Conservation (phyloP, 1,140 invertebrate genomes). For the Diachasmimorpha longicaudata region DNA sequence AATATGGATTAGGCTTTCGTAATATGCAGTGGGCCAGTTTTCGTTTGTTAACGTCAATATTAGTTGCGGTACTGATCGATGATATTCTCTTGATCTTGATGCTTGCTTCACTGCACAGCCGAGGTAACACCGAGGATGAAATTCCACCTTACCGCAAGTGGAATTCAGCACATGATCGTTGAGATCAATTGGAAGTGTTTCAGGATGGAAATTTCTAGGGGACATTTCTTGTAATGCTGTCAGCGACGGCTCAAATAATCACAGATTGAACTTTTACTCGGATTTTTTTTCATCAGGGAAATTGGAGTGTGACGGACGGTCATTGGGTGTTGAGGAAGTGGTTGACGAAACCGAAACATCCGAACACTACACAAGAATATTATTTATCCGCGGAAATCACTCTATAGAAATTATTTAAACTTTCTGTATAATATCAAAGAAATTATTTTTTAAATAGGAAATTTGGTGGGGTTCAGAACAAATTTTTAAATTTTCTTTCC, state of each 20-base stretch:
- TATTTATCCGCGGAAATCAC: neutral
- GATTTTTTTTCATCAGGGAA: neutral
- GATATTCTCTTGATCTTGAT: conserved; percentile 11
- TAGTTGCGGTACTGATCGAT: conserved; percentile 10
- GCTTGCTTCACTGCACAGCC: neutral
- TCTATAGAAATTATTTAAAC: neutral
- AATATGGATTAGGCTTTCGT: too few relatives aligned
- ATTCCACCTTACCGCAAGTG: conserved; percentile 34
- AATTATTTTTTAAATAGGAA: too few relatives aligned
- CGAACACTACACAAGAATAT: neutral
- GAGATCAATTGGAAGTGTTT: conserved; percentile 15
- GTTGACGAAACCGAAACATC: neutral
- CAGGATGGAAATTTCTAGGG: neutral
- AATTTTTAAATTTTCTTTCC: too few relatives aligned
- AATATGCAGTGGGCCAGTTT: neutral
- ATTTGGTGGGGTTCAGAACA: too few relatives aligned
- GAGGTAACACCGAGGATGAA: conserved; percentile 18
- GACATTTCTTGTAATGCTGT: neutral
- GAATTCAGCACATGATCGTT: conserved; percentile 19
- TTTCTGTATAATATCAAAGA: too few relatives aligned
- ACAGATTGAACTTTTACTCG: neutral
- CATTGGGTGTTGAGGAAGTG: too few relatives aligned
- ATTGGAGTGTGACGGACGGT: neutral
- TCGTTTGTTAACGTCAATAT: conserved; percentile 7
- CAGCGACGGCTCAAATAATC: neutral